Conservation (phyloP, 2,797 vertebrate species). For the Oreortyx pictus region DNA sequence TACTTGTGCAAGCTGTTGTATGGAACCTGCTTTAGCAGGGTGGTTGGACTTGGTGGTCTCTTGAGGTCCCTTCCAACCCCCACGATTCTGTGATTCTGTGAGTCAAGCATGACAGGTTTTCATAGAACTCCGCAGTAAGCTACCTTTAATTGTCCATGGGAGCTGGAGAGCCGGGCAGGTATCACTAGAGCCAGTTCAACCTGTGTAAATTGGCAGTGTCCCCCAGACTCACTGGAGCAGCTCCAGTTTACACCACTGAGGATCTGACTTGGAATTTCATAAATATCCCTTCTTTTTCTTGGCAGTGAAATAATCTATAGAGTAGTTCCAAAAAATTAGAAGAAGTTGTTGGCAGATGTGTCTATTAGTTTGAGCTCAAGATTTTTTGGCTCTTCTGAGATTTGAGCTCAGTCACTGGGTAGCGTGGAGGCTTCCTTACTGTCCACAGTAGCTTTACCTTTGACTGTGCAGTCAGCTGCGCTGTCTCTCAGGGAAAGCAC, state of each 20-base stretch:
- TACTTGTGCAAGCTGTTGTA: no score
- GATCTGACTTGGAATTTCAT: constrained; percentile 39
- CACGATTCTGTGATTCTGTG: neutral
- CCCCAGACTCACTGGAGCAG: neutral
- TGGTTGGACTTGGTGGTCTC: no score
- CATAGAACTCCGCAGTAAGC: neutral
- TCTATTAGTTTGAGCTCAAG: constrained; percentile 59
- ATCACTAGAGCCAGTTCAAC: neutral
- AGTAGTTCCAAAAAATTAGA: constrained; percentile 32
- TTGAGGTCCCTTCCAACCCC: no score
- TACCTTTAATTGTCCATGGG: neutral
- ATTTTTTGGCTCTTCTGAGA: constrained; percentile 9
- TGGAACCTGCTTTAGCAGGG: no score
- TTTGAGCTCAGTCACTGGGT: neutral
- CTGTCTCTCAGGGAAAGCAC: neutral
- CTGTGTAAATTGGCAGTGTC: constrained; percentile 29
- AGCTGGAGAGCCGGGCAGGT: neutral
- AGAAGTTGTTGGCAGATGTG: constrained; percentile 67
- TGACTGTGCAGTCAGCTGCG: constrained; percentile 8
- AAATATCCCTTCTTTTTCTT: constrained; percentile 69
- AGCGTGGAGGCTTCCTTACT: neutral
- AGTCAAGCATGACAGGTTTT: neutral
- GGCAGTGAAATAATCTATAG: constrained; percentile 39
- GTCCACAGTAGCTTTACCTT: constrained; percentile 39
- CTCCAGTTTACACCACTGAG: constrained; percentile 27